Base-by-base conservation (phyloP, 2,113 vertebrate genomes). In the Rhabdomys dilectus region DNA sequence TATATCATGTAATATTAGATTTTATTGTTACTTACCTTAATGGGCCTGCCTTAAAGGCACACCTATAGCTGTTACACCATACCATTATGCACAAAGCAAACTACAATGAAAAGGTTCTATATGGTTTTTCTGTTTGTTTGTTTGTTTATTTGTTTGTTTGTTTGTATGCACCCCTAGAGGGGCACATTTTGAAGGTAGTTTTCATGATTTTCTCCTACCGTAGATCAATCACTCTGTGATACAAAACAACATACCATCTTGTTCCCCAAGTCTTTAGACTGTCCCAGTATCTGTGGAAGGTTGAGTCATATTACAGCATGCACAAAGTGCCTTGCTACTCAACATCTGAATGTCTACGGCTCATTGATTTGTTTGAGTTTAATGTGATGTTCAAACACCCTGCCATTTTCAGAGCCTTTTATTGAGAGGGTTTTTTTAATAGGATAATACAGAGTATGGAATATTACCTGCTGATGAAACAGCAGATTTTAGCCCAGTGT, bases 401-500 rank as follows among this genome's bases (percentile, higher is more conserved):
- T 94, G 36, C 22, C 88, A 0, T 90, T 51, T 78, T 31, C 60
- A 7, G n/a, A 62, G 60, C 39, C 48, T 72, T 91, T 93, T 86
- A 93, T 39, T 80, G 56, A 22, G 56, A 22, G 11, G 12, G 62
- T 68, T 31, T 68, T 97, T 86, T 78, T 48, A 91, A 88, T 76
- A 56, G 42, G 13, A 7, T 86, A 73, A 68, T 82, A 82, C 5
- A 91, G 58, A 24, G 39, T 34, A 88, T 80, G 48, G 73, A 91
- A 92, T 76, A 78, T 13, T 60, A 89, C 24, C 78, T 92, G 87
- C 62, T 96, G 86, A 93, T 73, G 42, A 96, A 89, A 96, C 36
- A 93, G 45, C 66, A 84, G 62, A 84, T 82, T 89, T 85, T 75
- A 96, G 26, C 45, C 68, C 75, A 56, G 16, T 91, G 70, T 91